Evolutionary conservation across 92 coral and sea anemone species (phyloP), one percentile per base, ranked within the genome.

Genomic region (Palythoa grandiflora): DNA sequence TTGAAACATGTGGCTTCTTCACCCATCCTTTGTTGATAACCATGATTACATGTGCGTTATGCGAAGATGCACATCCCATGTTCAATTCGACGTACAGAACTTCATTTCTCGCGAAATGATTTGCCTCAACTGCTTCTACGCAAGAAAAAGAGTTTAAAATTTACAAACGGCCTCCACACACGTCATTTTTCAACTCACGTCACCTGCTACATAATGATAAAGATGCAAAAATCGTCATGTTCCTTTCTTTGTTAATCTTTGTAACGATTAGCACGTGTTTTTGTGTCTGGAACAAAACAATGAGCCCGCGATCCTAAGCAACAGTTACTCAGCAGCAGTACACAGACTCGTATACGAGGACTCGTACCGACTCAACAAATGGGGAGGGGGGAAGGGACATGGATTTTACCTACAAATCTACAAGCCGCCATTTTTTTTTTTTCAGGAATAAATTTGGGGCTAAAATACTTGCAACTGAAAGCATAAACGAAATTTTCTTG

Each of bases 281-380:
- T 78, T 78, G 57, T 54, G 68, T 44, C 6, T 53, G 17, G 83
- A 77, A 77, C 83, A 78, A 78, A 78, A 78, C 83, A 78, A 78
- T 78, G 71, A 78, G 70, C 83, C 83, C 51, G 83, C 68, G 83
- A 38, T 78, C 83, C 83, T 57, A 78, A 78, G 83, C 59, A 78
- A 78, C 83, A 13, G 6, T 20, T 38, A 0, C 37, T 54, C 83
- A 78, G 83, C 83, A 55, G 83, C 13, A 59, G 28, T 28, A 28
- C 28, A 28, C 28, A 28, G 28, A 28, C 28, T 28, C 28, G 0
- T 0, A 28, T 0, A 28, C 28, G 28, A 28, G 28, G 28, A 28
- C 28, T 28, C n/a, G 3, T 2, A 14, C 63, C 0, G 3, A 3
- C 11, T 57, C 5, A 5, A 44, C 50, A 44, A 44, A 4, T 4